phyloP scores from a whole-genome alignment of 2,113 vertebrate species.

The Syrmaticus mikado region DNA sequence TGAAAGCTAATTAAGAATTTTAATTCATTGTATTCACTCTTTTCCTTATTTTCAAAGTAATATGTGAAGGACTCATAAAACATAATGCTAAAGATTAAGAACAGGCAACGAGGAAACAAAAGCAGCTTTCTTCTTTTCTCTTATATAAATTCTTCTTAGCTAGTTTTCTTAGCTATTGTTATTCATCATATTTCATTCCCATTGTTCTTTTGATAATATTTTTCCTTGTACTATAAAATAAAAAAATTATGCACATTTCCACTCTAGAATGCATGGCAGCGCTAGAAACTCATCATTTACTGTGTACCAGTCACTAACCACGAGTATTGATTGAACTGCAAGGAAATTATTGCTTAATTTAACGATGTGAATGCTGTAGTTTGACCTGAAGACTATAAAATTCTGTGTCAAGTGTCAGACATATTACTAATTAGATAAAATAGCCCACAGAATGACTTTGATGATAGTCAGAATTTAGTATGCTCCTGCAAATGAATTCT shows the following conservation, averaged over 20 bases:
- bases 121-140: not conserved
- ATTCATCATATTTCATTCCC: not conserved
- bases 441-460: slow-evolving; percentile 50
- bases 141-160: not conserved
- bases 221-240: not conserved
- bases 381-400: slow-evolving; percentile 46
- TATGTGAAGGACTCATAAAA: not conserved
- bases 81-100: not conserved
- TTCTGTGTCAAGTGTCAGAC: slow-evolving; percentile 6
- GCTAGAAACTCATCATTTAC: not conserved
- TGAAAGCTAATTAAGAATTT: not conserved
- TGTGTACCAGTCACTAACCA: not conserved
- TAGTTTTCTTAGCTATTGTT: not conserved
- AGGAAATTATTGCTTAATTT: slow-evolving; percentile 11
- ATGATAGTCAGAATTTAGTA: slow-evolving; percentile 69
- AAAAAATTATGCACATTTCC: not conserved
- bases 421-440: slow-evolving; percentile 59
- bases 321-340: not conserved
- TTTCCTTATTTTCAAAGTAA: not conserved
- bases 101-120: not conserved
- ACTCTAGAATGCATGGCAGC: not conserved
- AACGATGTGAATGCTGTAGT: not conserved
- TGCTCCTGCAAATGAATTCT: slow-evolving; percentile 59
- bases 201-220: not conserved
- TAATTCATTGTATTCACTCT: not conserved